Percentiles rank a stretch among this genome's conserved stretches.
Conservation (phyloP, 2,113 vertebrate genomes). For the Malurus melanocephalus region DNA sequence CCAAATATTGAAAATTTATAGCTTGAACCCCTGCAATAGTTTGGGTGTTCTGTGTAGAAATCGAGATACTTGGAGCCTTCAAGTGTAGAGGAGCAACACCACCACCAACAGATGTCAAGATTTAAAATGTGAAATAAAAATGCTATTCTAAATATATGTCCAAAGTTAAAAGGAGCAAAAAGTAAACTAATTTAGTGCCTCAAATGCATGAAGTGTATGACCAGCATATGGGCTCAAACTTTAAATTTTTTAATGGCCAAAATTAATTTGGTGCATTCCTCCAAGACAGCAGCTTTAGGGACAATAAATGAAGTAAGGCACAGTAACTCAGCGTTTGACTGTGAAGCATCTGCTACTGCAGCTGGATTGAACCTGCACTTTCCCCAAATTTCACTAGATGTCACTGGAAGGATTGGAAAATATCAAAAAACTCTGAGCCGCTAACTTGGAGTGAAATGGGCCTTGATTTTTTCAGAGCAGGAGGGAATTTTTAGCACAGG, state of each 20-base stretch:
- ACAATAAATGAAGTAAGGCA: not conserved
- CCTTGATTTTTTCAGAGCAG: not conserved
- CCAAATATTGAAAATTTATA: not conserved
- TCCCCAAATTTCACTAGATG: conserved; percentile 63
- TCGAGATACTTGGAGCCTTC: not conserved
- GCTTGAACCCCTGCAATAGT: not conserved
- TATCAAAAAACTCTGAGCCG: accelerated
- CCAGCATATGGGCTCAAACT: not conserved
- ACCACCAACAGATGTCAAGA: not conserved
- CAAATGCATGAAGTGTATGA: not conserved
- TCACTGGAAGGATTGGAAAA: conserved; percentile 58
- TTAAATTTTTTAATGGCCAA: not conserved
- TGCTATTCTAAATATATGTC: not conserved
- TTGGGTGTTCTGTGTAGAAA: not conserved
- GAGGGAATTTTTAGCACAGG: not conserved
- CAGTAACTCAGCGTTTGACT: accelerated
- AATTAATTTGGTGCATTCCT: not conserved
- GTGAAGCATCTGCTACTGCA: accelerated
- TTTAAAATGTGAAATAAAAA: not conserved
- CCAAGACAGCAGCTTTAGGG: not conserved
- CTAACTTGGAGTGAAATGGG: not conserved
- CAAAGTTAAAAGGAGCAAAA: not conserved
- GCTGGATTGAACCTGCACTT: not conserved
- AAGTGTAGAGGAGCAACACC: not conserved
- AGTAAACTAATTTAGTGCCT: not conserved